Evolutionary conservation across 2,113 vertebrate species (phyloP).

Genomic region (Prochilodus magdalenae): DNA sequence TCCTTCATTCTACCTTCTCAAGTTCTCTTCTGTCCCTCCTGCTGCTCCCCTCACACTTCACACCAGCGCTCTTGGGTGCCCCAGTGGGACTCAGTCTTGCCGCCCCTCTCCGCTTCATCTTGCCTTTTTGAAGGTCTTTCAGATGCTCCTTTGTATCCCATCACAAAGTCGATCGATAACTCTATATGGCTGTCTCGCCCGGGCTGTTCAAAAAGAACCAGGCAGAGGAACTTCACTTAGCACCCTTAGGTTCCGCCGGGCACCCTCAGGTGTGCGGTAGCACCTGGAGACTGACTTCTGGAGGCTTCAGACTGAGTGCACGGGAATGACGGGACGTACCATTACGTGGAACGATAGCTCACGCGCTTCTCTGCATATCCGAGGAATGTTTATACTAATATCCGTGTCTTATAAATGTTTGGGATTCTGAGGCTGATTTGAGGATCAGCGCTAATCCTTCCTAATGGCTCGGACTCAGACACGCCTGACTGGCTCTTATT

Average conservation of each 20-base stretch:
- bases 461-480: background rate
- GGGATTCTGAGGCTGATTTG: background rate
- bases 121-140: background rate
- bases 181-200: background rate
- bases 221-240: background rate
- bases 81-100: background rate
- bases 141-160: background rate
- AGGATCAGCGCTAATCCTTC: background rate
- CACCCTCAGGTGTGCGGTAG: background rate
- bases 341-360: background rate
- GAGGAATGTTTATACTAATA: background rate
- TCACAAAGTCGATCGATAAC: background rate
- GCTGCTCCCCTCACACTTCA: slow-evolving; percentile 25
- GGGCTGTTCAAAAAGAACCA: slow-evolving; percentile 19
- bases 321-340: background rate
- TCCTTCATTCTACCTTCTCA: slow-evolving; percentile 39
- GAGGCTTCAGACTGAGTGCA: background rate
- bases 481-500: background rate
- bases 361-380: too few species aligned
- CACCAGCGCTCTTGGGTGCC: background rate
- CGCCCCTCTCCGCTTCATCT: background rate
- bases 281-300: background rate
- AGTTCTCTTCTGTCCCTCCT: slow-evolving; percentile 6
- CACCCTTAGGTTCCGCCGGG: background rate
- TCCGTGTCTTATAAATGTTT: background rate